Base-by-base conservation (phyloP, 2,797 vertebrate species). In the Cuculus canorus region DNA sequence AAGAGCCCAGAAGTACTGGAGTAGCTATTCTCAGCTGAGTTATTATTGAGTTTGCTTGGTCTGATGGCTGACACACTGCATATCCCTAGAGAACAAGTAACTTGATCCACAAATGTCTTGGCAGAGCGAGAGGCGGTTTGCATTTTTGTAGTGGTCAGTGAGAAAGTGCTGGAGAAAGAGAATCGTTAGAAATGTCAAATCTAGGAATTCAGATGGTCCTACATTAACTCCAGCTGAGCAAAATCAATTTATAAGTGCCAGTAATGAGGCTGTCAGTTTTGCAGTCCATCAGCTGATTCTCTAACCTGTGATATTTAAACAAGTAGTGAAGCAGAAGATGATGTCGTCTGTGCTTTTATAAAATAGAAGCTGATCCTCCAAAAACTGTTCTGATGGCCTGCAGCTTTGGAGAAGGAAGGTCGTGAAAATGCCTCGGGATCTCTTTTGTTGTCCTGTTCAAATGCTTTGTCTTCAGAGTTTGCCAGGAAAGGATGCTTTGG, bases 111-210 rank as follows among this genome's bases (percentile, higher is more conserved):
- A 73, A 54, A 75, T 68, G 75, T 57, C 71, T 71, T 71, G 86
- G 41, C 88, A 94, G 87, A 85, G 21, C 28, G 57, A 54, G 64
- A 86, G 66, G 70, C 71, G 68, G 71, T 70, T 82, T 70, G 76
- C 35, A 37, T 78, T 82, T 95, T 87, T 81, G 75, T 43, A 43
- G 60, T 94, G 84, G 75, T 89, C 91, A 92, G 2, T 78, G 68
- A 89, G 92, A 80, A 84, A 78, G 48, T 23, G 5, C 80, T 64
- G 80, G 92, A 66, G 86, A 86, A 91, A 76, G 30, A 68, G 32
- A 87, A 83, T 83, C 54, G 66, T 95, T 95, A 82, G 87, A 94
- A 94, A 54, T 87, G 82, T 89, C 92, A 78, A 30, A 86, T 94
- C 83, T 93, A 86, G 71, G 78, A 80, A 85, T 60, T 97, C 88